These are phyloP conservation scores for Gadus macrocephalus DNA, from an alignment of 2,113 vertebrate species.

Conservation along the genomic window DNA sequence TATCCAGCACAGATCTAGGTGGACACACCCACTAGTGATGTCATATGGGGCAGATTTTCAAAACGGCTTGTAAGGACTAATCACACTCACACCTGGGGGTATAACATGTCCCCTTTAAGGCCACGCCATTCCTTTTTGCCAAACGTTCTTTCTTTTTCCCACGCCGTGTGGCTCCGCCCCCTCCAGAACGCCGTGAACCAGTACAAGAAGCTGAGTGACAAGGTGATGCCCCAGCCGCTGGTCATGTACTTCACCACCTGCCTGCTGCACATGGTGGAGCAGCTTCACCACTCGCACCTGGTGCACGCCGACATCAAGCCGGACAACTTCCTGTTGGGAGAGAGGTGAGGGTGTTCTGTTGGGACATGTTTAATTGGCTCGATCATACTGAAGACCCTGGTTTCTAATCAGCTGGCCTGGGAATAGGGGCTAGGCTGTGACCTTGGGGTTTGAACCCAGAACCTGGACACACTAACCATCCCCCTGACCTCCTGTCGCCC, in stretches of 20 bases:
- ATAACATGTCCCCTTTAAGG: too few species aligned
- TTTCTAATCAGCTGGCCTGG: too few species aligned
- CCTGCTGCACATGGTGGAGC: slow-evolving; percentile 86
- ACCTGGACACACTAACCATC: too few species aligned
- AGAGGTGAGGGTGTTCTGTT: slow-evolving; percentile 66
- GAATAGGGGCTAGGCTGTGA: too few species aligned
- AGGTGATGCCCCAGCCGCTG: slow-evolving; percentile 86
- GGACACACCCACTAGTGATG: too few species aligned
- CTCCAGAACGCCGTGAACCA: slow-evolving; percentile 85
- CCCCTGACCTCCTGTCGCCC: neutral
- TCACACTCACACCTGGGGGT: too few species aligned
- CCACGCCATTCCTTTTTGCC: neutral
- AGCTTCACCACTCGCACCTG: slow-evolving; percentile 77
- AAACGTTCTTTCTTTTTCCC: neutral
- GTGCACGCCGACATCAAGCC: slow-evolving; percentile 96
- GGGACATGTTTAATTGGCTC: too few species aligned
- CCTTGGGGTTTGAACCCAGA: too few species aligned
- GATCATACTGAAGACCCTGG: too few species aligned
- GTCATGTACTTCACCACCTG: slow-evolving; percentile 83
- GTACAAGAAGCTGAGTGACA: slow-evolving; percentile 80
- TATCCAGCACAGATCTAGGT: too few species aligned
- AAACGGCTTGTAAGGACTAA: too few species aligned
- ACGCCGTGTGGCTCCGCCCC: neutral
- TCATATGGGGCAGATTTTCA: too few species aligned
- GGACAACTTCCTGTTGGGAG: slow-evolving; percentile 90